A percentile compares a stretch with the other conserved stretches of the same genome.
Conservation (phyloP, 2,113 vertebrate genomes). For the Ramphastos sulfuratus region DNA sequence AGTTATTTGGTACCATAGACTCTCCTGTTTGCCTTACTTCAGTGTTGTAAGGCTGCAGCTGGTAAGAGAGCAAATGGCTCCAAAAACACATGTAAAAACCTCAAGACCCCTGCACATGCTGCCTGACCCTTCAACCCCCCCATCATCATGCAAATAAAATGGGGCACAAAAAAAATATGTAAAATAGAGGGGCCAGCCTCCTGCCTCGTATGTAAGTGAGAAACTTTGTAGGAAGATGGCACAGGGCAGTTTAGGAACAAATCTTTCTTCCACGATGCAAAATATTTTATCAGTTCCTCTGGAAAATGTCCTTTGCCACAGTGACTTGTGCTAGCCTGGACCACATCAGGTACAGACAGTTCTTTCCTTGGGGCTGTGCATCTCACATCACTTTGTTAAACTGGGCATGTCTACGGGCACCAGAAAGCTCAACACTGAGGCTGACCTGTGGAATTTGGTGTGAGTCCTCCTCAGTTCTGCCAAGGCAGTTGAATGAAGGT, state of each 20-base stretch:
- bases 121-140: not conserved
- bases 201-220: rapidly evolving
- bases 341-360: rapidly evolving
- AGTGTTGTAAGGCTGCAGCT: not conserved
- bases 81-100: not conserved
- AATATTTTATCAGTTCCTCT: not conserved
- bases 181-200: not conserved
- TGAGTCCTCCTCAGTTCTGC: not conserved
- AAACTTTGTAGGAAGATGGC: not conserved
- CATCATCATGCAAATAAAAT: not conserved
- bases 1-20: rapidly evolving
- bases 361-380: not conserved
- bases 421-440: not conserved
- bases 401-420: not conserved
- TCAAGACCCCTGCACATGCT: not conserved
- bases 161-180: not conserved
- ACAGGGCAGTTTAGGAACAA: not conserved
- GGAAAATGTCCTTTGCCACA: not conserved
- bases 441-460: not conserved
- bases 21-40: not conserved
- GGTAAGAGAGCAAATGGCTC: not conserved
- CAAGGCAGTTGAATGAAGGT: not conserved
- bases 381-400: not conserved
- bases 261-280: not conserved
- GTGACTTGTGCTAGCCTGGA: not conserved